Conservation (phyloP, 2,113 vertebrate genomes). For the Varanus komodoensis region DNA sequence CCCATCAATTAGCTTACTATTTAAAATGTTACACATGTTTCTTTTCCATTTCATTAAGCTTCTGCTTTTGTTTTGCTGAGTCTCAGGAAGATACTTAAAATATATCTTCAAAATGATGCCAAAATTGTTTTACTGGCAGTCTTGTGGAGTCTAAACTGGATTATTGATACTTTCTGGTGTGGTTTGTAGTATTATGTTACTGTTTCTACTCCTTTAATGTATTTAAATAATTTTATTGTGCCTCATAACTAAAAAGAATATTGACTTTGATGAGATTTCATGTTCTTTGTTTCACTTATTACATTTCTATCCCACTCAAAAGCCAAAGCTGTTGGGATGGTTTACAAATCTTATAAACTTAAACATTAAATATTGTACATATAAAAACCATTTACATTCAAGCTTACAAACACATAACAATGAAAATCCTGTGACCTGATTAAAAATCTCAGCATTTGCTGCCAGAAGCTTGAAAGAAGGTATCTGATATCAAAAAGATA, state of each 20-base stretch:
- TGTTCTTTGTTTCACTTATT: not conserved
- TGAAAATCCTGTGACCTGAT: too few species aligned
- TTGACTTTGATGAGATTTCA: not conserved
- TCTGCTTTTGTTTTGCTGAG: not conserved
- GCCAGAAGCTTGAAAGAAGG: too few species aligned
- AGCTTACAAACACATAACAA: too few species aligned
- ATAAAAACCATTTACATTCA: too few species aligned
- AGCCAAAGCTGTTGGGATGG: too few species aligned
- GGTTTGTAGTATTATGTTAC: not conserved
- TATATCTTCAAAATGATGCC: not conserved
- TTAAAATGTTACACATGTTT: constrained; percentile 48
- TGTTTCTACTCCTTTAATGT: not conserved
- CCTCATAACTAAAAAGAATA: not conserved
- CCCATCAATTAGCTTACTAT: constrained; percentile 37
- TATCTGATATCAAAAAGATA: too few species aligned
- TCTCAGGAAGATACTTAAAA: not conserved
- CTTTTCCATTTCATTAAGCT: constrained; percentile 47
- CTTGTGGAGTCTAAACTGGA: not conserved
- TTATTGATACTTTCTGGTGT: not conserved
- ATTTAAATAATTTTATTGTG: constrained; percentile 39
- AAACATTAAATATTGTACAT: too few species aligned
- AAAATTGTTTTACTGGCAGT: not conserved
- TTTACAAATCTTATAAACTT: too few species aligned
- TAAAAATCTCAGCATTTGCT: too few species aligned
- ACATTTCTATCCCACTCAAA: too few species aligned